Conservation (phyloP, 2,888 invertebrate species). For the Herminia tarsipennalis region DNA sequence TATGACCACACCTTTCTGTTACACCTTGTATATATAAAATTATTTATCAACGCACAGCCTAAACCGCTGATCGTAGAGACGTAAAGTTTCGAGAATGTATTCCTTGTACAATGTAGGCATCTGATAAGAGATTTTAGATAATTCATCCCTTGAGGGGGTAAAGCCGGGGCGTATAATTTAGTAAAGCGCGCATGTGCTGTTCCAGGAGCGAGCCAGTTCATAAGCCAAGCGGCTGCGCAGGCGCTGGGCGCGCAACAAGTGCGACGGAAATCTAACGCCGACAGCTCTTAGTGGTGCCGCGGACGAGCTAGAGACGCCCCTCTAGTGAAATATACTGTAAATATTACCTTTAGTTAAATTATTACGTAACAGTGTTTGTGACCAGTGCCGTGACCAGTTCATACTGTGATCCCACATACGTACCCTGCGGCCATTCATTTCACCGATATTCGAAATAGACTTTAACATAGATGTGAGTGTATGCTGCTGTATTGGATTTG, state of each 20-base stretch:
- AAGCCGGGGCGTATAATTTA: not conserved
- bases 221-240: constrained; percentile 75
- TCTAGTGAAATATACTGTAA: constrained; percentile 61
- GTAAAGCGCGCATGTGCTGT: constrained; percentile 18
- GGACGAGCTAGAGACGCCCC: constrained; percentile 14
- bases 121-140: no score
- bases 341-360: constrained; percentile 60
- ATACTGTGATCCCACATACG: constrained; percentile 52
- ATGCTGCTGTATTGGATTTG: constrained; percentile 26
- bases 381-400: constrained; percentile 53
- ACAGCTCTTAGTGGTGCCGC: constrained; percentile 74
- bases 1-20: no score
- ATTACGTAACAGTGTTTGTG: constrained; percentile 47
- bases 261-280: constrained; percentile 81
- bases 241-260: constrained; percentile 75
- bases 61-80: no score
- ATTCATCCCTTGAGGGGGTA: no score
- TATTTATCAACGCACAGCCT: no score
- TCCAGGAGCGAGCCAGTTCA: constrained; percentile 76
- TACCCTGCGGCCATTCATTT: constrained; percentile 47
- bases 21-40: no score
- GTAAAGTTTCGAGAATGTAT: no score
- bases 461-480: constrained; percentile 35
- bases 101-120: no score
- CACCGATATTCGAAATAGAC: constrained; percentile 43